Conservation (phyloP, 1,140 invertebrate genomes). For the Drosophila nigrodunni region DNA sequence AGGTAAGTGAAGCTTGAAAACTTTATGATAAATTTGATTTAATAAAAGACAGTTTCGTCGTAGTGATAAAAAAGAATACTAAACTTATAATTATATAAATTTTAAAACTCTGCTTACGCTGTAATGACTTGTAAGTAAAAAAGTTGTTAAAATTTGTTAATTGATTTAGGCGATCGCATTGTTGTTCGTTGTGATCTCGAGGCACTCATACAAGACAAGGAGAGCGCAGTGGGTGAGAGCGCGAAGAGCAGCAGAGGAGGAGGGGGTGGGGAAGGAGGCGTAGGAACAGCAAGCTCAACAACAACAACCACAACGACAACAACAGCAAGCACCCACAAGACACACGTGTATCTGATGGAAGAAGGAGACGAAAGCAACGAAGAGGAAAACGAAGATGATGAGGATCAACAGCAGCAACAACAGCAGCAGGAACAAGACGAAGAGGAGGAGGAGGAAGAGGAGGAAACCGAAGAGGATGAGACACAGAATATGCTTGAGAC, state of each 20-base stretch:
- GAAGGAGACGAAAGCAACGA: slow-evolving; percentile 43
- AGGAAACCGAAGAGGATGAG: slow-evolving; percentile 59
- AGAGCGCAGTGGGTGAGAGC: slow-evolving; percentile 7
- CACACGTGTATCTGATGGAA: slow-evolving; percentile 11
- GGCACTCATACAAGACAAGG: slow-evolving; percentile 87
- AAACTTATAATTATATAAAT: too few species aligned
- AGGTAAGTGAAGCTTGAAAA: slow-evolving; percentile 85
- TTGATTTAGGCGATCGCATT: slow-evolving; percentile 88
- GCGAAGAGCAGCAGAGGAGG: slow-evolving; percentile 9
- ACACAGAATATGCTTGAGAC: slow-evolving; percentile 63
- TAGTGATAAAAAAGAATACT: too few species aligned
- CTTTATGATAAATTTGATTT: too few species aligned
- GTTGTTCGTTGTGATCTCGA: slow-evolving; percentile 91
- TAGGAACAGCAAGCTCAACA: slow-evolving; percentile 7
- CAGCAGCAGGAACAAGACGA: slow-evolving; percentile 25
- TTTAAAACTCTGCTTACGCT: too few species aligned
- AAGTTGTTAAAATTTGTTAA: neutral
- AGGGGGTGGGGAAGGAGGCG: too few species aligned
- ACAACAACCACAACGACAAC: slow-evolving; percentile 34
- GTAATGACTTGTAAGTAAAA: too few species aligned
- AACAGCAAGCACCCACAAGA: slow-evolving; percentile 18
- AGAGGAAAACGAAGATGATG: slow-evolving; percentile 40
- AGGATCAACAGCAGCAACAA: slow-evolving; percentile 19
- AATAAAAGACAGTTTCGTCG: too few species aligned
- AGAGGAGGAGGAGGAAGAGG: slow-evolving; percentile 33